These are phyloP conservation scores for Bujurquina vittata DNA, from an alignment of 2,113 vertebrate species.

Conservation along the genomic window DNA sequence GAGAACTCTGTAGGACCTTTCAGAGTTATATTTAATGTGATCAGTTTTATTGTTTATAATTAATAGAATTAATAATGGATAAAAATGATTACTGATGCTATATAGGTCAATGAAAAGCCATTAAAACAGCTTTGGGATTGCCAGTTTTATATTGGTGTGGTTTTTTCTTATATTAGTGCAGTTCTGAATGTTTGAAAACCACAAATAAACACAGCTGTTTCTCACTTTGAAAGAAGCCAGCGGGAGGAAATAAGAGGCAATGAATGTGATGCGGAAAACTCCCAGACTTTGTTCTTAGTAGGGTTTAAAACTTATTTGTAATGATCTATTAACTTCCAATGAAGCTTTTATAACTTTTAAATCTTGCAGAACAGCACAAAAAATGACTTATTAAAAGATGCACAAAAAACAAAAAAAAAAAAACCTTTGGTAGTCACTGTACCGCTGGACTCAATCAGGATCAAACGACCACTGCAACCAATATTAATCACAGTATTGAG, in stretches of 20 bases:
- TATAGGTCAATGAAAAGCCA: neutral
- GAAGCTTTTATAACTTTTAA: neutral
- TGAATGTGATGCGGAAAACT: neutral
- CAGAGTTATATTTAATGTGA: neutral
- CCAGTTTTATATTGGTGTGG: neutral
- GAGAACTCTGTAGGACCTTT: neutral
- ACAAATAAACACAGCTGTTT: conserved; percentile 5
- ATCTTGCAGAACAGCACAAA: neutral
- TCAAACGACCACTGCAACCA: conserved; percentile 6
- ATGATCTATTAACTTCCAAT: neutral
- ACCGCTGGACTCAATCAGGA: conserved; percentile 21
- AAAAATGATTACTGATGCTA: neutral
- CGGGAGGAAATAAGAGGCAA: neutral
- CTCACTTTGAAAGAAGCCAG: neutral
- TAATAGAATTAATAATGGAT: neutral
- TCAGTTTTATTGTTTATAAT: neutral
- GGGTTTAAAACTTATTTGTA: neutral
- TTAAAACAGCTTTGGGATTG: neutral
- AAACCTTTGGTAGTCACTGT: neutral
- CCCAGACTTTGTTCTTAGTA: neutral
- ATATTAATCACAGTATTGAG: neutral
- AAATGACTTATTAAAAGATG: neutral
- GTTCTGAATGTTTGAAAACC: conserved; percentile 5
- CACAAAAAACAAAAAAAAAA: neutral
- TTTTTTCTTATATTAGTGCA: neutral